Evolutionary conservation across 2,113 vertebrate species (phyloP).

Genomic region (Neolamprologus kungweensis): DNA sequence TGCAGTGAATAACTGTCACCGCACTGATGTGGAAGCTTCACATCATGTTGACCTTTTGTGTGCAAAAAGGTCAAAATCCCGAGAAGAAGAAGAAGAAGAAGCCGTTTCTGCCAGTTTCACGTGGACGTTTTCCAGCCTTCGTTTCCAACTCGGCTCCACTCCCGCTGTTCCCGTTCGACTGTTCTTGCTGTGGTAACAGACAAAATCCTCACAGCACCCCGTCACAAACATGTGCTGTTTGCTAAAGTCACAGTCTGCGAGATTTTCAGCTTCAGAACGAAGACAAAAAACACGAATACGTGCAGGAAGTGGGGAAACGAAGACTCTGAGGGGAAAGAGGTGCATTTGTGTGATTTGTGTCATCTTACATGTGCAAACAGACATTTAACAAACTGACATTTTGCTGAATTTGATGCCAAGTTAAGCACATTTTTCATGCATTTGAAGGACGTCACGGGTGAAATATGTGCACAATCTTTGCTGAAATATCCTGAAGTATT

Average conservation of each 20-base stretch:
- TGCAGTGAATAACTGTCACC: accelerated
- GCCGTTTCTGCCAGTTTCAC: neutral
- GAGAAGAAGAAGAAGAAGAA: neutral
- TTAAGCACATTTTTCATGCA: accelerated
- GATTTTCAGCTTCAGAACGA: neutral
- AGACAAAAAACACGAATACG: accelerated
- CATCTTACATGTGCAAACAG: neutral
- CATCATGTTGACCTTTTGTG: neutral
- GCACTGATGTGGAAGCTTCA: neutral
- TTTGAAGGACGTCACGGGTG: neutral
- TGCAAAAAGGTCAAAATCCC: neutral
- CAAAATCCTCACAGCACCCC: neutral
- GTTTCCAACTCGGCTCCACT: neutral
- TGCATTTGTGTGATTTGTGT: neutral
- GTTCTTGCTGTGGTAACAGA: neutral
- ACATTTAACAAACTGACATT: neutral
- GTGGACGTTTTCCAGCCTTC: accelerated
- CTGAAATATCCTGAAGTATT: neutral
- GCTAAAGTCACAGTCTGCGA: neutral
- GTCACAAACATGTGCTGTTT: neutral
- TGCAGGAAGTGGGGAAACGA: accelerated
- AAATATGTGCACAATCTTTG: neutral
- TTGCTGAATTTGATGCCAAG: neutral
- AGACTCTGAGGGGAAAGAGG: neutral
- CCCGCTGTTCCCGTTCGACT: neutral